These are phyloP conservation scores for Plutella xylostella DNA, from an alignment of 2,888 invertebrate species.

Conservation along the genomic window DNA sequence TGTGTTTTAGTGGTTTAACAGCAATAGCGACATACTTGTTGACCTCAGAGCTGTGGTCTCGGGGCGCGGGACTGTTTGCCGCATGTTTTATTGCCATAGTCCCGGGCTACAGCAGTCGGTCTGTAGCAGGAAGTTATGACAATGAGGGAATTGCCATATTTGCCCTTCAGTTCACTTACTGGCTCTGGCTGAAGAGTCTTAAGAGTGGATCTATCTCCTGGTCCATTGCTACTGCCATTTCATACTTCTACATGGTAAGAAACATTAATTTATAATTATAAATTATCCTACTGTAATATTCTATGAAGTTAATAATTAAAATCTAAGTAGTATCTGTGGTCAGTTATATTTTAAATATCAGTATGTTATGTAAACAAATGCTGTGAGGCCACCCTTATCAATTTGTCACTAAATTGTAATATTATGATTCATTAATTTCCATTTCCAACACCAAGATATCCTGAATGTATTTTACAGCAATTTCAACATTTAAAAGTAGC, in stretches of 20 bases:
- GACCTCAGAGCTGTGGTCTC: constrained; percentile 97
- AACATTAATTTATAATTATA: background rate
- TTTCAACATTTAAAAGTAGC: no score
- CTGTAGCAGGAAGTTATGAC: constrained; percentile 99
- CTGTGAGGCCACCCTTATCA: no score
- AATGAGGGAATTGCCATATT: constrained; percentile 99
- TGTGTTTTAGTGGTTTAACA: constrained; percentile 88
- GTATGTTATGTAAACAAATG: no score
- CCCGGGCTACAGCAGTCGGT: constrained; percentile 98
- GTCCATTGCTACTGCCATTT: constrained; percentile 93
- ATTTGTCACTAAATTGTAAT: no score
- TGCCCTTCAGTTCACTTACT: constrained; percentile 98
- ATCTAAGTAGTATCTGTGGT: no score
- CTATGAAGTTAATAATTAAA: no score
- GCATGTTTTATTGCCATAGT: constrained; percentile 99
- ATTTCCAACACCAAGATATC: no score
- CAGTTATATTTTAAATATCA: no score
- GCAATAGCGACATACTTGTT: constrained; percentile 97
- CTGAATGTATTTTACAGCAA: no score
- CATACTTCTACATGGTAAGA: constrained; percentile 99
- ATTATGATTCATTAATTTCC: no score
- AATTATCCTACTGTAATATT: no score
- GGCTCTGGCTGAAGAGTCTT: constrained; percentile 97
- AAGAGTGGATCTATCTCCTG: constrained; percentile 98
- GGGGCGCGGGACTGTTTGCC: constrained; percentile 97